Percentiles rank a stretch among this genome's conserved stretches.
Evolutionary conservation across 2,113 vertebrate genomes (phyloP).

Genomic region (Perca flavescens): DNA sequence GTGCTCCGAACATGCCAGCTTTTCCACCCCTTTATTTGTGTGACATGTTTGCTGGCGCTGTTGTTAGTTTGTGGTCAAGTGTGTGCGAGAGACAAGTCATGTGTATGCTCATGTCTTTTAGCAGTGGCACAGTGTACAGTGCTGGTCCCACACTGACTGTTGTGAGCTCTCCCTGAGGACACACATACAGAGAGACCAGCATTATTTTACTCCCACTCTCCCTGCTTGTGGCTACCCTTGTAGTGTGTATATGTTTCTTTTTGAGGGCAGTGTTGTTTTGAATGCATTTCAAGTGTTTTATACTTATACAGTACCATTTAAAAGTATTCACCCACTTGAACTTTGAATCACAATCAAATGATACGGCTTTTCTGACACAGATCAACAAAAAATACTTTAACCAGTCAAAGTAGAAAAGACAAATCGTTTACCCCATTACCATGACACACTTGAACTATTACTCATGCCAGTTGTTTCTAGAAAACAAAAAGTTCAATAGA

Average conservation of each 20-base stretch:
- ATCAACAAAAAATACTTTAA: background rate
- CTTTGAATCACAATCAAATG: background rate
- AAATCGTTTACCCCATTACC: background rate
- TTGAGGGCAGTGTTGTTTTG: background rate
- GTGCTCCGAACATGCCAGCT: conserved; percentile 14
- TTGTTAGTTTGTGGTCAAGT: conserved; percentile 11
- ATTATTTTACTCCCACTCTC: conserved; percentile 3
- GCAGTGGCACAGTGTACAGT: conserved; percentile 53
- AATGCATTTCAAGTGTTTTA: conserved; percentile 10
- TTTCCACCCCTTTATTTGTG: conserved; percentile 52
- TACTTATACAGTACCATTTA: too few species aligned
- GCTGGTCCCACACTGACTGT: conserved; percentile 71
- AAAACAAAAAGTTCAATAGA: background rate
- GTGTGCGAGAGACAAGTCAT: background rate
- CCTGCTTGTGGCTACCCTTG: background rate
- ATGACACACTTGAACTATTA: background rate
- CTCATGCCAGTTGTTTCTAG: background rate
- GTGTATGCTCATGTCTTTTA: conserved; percentile 44
- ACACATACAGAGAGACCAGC: conserved; percentile 34
- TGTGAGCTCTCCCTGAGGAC: conserved; percentile 63
- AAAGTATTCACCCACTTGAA: background rate
- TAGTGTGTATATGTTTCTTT: background rate
- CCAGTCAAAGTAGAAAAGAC: background rate
- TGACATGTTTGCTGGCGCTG: conserved; percentile 42
- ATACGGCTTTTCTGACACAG: background rate